phyloP scores from a whole-genome alignment of 2,797 vertebrate species.

The Sebastes matsubarae region DNA sequence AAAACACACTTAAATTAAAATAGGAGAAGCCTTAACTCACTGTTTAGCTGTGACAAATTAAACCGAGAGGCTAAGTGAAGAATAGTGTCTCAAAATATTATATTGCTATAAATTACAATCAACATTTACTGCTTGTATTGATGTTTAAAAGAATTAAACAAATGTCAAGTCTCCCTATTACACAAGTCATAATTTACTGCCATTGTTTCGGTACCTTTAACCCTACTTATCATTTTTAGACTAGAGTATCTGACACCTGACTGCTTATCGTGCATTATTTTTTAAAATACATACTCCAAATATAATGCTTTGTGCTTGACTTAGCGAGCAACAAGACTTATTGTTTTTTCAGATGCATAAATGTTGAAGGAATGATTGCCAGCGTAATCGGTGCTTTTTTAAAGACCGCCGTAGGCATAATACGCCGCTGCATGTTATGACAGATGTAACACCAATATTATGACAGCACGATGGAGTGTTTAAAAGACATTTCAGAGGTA shows the following conservation, averaged over 20 bases:
- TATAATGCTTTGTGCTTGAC: neutral
- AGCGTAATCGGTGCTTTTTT: conserved; percentile 26
- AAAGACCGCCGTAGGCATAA: conserved; percentile 38
- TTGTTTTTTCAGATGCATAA: conserved; percentile 25
- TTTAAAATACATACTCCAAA: conserved; percentile 2
- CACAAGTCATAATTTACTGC: neutral
- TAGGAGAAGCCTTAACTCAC: neutral
- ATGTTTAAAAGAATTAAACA: neutral
- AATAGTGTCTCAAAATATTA: neutral
- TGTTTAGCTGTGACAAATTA: neutral
- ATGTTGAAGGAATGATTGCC: conserved; percentile 40
- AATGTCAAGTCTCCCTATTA: neutral
- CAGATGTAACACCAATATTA: conserved; percentile 72
- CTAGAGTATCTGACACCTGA: neutral
- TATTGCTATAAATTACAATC: neutral
- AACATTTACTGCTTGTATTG: neutral
- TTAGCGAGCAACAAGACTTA: neutral
- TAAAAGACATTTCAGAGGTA: conserved; percentile 56
- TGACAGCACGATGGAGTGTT: conserved; percentile 65
- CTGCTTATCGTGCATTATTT: neutral
- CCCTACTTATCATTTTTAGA: neutral
- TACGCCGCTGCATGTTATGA: conserved; percentile 65
- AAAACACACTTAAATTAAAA: neutral
- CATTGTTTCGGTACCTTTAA: neutral
- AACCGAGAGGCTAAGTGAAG: neutral